A percentile compares a stretch with the other conserved stretches of the same genome.
phyloP scores from a whole-genome alignment of 1,140 invertebrate genomes.

The Brachionus rubens region DNA sequence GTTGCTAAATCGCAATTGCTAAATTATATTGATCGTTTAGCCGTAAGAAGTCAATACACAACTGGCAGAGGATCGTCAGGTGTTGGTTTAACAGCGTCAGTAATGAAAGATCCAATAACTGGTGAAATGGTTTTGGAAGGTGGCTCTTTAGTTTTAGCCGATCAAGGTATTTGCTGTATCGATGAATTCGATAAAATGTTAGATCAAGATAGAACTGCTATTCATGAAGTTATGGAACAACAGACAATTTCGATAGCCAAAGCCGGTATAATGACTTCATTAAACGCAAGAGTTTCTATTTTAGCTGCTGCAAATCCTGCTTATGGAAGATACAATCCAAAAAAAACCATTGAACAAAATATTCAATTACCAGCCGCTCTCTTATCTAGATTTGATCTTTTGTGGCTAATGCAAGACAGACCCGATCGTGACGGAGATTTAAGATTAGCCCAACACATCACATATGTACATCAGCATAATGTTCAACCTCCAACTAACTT shows the following conservation, averaged over 20 bases:
- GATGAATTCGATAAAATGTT: slow-evolving; percentile 99
- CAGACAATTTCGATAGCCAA: slow-evolving; percentile 99
- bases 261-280: slow-evolving; percentile 93
- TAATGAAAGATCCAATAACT: slow-evolving; percentile 93
- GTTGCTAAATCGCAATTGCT: slow-evolving; percentile 97
- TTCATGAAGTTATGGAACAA: slow-evolving; percentile 98
- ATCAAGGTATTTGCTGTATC: slow-evolving; percentile 95
- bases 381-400: slow-evolving; percentile 90
- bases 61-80: slow-evolving; percentile 94
- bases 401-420: slow-evolving; percentile 95
- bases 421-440: slow-evolving; percentile 87
- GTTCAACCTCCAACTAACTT: slow-evolving; percentile 76
- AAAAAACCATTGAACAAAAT: slow-evolving; percentile 90
- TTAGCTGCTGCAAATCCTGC: slow-evolving; percentile 97
- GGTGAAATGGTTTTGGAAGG: slow-evolving; percentile 96
- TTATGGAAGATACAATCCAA: slow-evolving; percentile 94
- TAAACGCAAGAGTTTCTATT: slow-evolving; percentile 94
- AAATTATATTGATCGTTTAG: slow-evolving; percentile 86
- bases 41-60: slow-evolving; percentile 87
- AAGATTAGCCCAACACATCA: slow-evolving; percentile 86
- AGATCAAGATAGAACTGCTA: slow-evolving; percentile 85
- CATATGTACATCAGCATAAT: slow-evolving; percentile 92
- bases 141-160: slow-evolving; percentile 91
- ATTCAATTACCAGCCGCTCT: slow-evolving; percentile 95
- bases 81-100: slow-evolving; percentile 94